Evolutionary conservation across 2,113 vertebrate species (phyloP).

Genomic region (Sinocyclocheilus grahami): DNA sequence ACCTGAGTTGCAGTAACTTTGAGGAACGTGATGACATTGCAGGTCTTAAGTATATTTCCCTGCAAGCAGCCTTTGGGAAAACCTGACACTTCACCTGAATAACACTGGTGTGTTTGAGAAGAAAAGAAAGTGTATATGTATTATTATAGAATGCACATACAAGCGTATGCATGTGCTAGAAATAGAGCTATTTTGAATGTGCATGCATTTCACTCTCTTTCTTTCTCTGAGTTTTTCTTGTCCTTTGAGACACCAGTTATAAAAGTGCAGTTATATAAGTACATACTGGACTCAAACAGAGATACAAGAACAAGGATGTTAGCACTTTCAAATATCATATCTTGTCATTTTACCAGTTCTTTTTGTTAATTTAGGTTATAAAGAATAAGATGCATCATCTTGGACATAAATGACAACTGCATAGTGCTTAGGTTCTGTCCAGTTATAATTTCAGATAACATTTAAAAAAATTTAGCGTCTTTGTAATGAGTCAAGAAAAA

Average conservation of each 20-base stretch:
- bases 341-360: neutral
- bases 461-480: too few relatives aligned
- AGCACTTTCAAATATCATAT: too few relatives aligned
- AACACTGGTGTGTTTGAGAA: neutral
- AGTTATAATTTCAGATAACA: too few relatives aligned
- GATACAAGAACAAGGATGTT: neutral
- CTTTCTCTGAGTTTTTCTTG: neutral
- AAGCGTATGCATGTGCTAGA: neutral
- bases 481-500: too few relatives aligned
- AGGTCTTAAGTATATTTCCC: conserved; percentile 10
- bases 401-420: neutral
- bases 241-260: conserved; percentile 6
- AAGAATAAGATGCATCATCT: neutral
- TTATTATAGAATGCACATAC: conserved; percentile 29
- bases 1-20: neutral
- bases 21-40: conserved; percentile 6
- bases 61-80: conserved; percentile 21
- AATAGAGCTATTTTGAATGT: conserved; percentile 8
- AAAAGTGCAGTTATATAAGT: conserved; percentile 1
- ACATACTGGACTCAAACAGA: neutral
- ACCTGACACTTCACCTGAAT: conserved; percentile 9
- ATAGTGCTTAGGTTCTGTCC: too few relatives aligned
- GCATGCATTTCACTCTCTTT: neutral
- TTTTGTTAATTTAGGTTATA: neutral
- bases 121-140: neutral